Base-by-base conservation (phyloP, 2,113 vertebrate genomes). In the Marmota flaviventris region DNA sequence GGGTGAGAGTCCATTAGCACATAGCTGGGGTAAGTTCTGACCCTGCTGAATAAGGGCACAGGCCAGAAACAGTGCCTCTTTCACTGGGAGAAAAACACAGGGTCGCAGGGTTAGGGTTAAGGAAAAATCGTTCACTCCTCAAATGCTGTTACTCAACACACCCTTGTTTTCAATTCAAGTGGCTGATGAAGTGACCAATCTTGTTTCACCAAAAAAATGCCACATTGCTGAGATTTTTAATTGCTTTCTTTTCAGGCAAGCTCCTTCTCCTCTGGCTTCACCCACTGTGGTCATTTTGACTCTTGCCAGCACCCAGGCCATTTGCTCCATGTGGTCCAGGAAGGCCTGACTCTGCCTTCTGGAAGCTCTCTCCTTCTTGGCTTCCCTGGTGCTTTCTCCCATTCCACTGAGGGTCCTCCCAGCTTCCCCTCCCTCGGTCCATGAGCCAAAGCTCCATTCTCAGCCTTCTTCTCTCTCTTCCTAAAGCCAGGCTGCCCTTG, bases 251-350 rank as follows among this genome's bases (percentile, higher is more conserved):
- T 42, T 72, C n/a, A 56, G 29, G 58, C 13, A 79, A 63, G 11
- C 48, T 18, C 72, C n/a, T 73, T 83, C 27, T 51, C 48, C 29
- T n/a, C 10, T 58, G 53, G 37, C 24, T 5, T 53, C 24, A 89
- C 9, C 20, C n/a, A 70, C 32, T 48, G 16, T 12, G 1, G 9
- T 42, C n/a, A 11, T 18, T 37, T 29, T 72, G 56, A n/a, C 12
- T 48, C 14, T 18, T 2, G 0, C 75, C 7, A 24, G 53, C 8
- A 72, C 34, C 18, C 1, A 0, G 32, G 17, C 11, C 32, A 32
- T 17, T 6, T 0, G 13, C 56, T 42, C 24, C 10, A 5, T 14
- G 32, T 1, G 37, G 63, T 8, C 61, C 32, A 24, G 56, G 75
- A 85, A 0, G 1, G 18, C 17, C 27, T 25, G 34, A 22, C 10